Evolutionary conservation across 2,113 vertebrate genomes (phyloP).

Genomic region (Oryctolagus cuniculus): DNA sequence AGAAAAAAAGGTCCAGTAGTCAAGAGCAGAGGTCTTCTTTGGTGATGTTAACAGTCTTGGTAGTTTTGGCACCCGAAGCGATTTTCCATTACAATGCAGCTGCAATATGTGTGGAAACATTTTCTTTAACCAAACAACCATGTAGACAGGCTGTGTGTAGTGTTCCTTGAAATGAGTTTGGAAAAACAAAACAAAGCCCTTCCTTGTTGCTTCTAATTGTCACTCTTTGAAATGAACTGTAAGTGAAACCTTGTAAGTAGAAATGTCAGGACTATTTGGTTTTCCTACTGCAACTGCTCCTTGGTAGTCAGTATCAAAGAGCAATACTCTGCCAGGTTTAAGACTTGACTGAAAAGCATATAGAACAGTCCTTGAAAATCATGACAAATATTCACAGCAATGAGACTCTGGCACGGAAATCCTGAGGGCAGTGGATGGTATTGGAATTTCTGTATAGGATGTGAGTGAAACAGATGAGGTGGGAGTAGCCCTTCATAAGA

Average conservation of each 20-base stretch:
- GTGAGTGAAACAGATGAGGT: slow-evolving; percentile 17
- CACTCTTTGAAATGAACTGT: slow-evolving; percentile 69
- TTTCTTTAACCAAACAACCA: slow-evolving; percentile 75
- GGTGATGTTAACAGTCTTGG: slow-evolving; percentile 64
- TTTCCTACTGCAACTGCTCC: slow-evolving; percentile 57
- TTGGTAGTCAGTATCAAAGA: slow-evolving; percentile 57
- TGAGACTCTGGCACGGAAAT: slow-evolving; percentile 64
- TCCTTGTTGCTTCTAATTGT: slow-evolving; percentile 79
- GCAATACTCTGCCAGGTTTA: slow-evolving; percentile 41
- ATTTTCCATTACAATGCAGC: slow-evolving; percentile 84
- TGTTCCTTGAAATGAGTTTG: slow-evolving; percentile 70
- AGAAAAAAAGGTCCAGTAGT: slow-evolving; percentile 44
- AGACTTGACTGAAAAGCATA: slow-evolving; percentile 59
- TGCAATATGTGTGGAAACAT: slow-evolving; percentile 79
- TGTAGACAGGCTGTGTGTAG: slow-evolving; percentile 53
- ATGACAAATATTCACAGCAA: slow-evolving; percentile 56
- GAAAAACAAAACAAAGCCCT: slow-evolving; percentile 74
- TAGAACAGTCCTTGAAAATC: slow-evolving; percentile 63
- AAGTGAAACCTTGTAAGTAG: slow-evolving; percentile 67
- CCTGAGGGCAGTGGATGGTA: slow-evolving; percentile 10
- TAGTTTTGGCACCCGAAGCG: slow-evolving; percentile 77
- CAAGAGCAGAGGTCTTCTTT: slow-evolving; percentile 47
- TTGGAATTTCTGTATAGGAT: slow-evolving; percentile 62
- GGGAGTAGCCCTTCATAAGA: slow-evolving; percentile 4
- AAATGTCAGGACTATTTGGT: slow-evolving; percentile 71